Evolutionary conservation across 2,888 invertebrate species (phyloP).

Genomic region (Lysandra coridon): DNA sequence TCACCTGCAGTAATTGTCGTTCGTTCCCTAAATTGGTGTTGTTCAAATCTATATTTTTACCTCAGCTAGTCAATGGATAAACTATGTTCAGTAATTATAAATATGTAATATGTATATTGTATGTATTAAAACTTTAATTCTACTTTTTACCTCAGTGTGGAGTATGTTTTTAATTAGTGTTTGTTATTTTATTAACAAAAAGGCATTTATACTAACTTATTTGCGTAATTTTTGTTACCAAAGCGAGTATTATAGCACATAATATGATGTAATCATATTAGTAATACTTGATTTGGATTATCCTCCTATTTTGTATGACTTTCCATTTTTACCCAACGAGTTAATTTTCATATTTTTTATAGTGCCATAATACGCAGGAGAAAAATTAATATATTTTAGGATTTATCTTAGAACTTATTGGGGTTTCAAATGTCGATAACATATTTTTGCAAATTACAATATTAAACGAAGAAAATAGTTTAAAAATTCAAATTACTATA

Average conservation of each 20-base stretch:
- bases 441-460: neutral
- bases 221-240: conserved; percentile 16
- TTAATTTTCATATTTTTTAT: neutral
- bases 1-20: neutral
- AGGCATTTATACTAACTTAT: neutral
- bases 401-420: neutral
- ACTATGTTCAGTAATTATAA: conserved; percentile 1
- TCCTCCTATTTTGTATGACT: neutral
- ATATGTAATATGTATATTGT: neutral
- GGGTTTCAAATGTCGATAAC: conserved; percentile 17
- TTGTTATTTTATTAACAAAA: conserved; percentile 8
- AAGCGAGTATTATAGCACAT: neutral
- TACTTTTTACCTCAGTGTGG: conserved; percentile 12
- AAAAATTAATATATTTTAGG: conserved; percentile 12
- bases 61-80: conserved; percentile 34
- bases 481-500: neutral
- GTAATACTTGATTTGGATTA: neutral
- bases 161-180: neutral
- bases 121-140: conserved; percentile 5
- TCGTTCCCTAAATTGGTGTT: conserved; percentile 29
- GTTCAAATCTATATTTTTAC: conserved; percentile 32
- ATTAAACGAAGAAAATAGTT: neutral
- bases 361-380: conserved; percentile 4
- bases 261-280: neutral
- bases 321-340: conserved; percentile 3